Base-by-base conservation (phyloP, 2,113 vertebrate species). In the Malurus elegans region DNA sequence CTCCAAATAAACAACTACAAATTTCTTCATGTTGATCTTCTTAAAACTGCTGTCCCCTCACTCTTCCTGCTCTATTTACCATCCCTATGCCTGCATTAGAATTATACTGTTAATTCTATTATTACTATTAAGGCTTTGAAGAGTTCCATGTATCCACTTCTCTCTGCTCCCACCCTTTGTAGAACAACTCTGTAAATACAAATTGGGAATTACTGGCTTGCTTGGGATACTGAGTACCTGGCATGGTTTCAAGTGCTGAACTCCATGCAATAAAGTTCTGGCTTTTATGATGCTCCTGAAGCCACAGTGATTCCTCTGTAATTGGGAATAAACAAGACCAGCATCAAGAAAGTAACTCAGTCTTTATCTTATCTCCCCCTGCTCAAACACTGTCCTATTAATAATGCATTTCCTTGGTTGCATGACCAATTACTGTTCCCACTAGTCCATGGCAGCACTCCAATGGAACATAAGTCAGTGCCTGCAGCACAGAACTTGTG, bases 401-500 rank as follows among this genome's bases (percentile, higher is more conserved):
- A 92, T 78, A 93, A 90, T 32, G 64, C 64, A 70, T 94, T 94
- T 93, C 95, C 92, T 92, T 80, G 71, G 58, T 38, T 76, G 58
- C 82, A 86, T 73, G 88, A 85, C 95, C 88, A 94, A 69, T 92
- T 79, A 31, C 60, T 73, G 88, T 36, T 90, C 72, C 61, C 67
- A 32, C 82, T 83, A 4, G 50, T 14, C 62, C 5, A 0, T 90
- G 95, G 96, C 92, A 95, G 50, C 40, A 32, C 58, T 93, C 94
- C 96, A 95, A 2, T 0, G n/a, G 82, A 92, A 95, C 75, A 62
- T 5, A 66, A 95, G 60, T 76, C 13, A 3, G 16, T 60, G 96
- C 86, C 76, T 90, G 40, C 14, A 92, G 86, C 86, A 73, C 42
- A 83, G 45, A 73, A 83, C 45, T 80, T 70, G 25, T 50, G 32